These are phyloP conservation scores for Acronicta aceris DNA, from an alignment of 2,888 invertebrate species.

Conservation along the genomic window DNA sequence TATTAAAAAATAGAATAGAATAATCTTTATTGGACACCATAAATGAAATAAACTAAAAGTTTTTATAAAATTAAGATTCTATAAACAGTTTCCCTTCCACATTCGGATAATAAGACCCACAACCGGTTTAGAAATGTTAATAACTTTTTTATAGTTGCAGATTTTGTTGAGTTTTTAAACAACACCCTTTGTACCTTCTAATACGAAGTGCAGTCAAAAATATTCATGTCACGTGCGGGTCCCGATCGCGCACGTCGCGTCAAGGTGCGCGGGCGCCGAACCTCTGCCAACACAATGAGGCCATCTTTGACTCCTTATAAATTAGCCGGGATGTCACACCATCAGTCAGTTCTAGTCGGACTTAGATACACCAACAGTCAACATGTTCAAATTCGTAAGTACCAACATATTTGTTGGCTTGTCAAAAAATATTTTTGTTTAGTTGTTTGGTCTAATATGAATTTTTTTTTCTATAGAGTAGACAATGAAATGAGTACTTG, in stretches of 20 bases:
- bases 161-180: background rate
- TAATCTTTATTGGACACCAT: too few relatives aligned
- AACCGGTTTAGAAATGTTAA: too few relatives aligned
- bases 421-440: too few relatives aligned
- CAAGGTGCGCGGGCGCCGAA: constrained; percentile 75
- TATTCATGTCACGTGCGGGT: constrained; percentile 78
- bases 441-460: too few relatives aligned
- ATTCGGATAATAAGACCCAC: too few relatives aligned
- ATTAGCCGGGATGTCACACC: constrained; percentile 68
- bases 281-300: constrained; percentile 80
- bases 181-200: constrained; percentile 68
- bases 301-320: constrained; percentile 81
- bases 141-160: too few relatives aligned
- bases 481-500: too few relatives aligned
- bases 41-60: too few relatives aligned
- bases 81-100: too few relatives aligned
- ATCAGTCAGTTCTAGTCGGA: constrained; percentile 74
- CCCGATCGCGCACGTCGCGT: constrained; percentile 73
- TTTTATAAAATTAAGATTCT: too few relatives aligned
- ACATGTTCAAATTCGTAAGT: constrained; percentile 89
- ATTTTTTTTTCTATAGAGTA: too few relatives aligned
- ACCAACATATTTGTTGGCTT: constrained; percentile 16
- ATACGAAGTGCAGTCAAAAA: constrained; percentile 58
- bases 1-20: too few relatives aligned
- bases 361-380: constrained; percentile 70